A percentile compares a stretch with the other conserved stretches of the same genome.
These are phyloP conservation scores for Tetheella fluctuosa DNA, from an alignment of 2,888 invertebrate species.

Conservation along the genomic window DNA sequence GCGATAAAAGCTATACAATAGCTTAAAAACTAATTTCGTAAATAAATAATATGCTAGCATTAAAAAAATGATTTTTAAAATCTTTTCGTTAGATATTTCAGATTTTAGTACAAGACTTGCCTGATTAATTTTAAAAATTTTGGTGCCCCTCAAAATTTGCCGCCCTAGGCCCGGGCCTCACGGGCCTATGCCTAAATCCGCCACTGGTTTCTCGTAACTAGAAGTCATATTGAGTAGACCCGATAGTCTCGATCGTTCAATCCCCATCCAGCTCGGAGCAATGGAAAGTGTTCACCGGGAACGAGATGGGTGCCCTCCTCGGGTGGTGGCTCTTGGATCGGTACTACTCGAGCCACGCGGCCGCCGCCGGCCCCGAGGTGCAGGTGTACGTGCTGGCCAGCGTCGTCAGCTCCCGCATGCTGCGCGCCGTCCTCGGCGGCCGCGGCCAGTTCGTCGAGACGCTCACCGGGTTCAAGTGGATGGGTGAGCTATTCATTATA, in stretches of 20 bases:
- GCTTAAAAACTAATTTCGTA: too few relatives aligned
- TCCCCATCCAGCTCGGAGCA: constrained; percentile 45
- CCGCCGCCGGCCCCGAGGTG: constrained; percentile 46
- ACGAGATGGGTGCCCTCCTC: constrained; percentile 96
- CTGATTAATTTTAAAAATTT: too few relatives aligned
- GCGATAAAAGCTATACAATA: too few relatives aligned
- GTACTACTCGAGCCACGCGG: constrained; percentile 71
- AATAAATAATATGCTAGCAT: too few relatives aligned
- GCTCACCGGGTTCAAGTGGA: constrained; percentile 99
- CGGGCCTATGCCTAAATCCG: too few relatives aligned
- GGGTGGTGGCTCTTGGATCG: constrained; percentile 96
- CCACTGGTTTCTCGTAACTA: too few relatives aligned
- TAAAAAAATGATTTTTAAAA: too few relatives aligned
- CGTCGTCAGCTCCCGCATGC: constrained; percentile 98
- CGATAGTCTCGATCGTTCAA: constrained; percentile 11
- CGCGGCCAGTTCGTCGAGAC: constrained; percentile 94
- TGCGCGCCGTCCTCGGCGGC: constrained; percentile 90
- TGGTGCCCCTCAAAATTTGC: too few relatives aligned
- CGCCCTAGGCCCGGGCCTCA: too few relatives aligned
- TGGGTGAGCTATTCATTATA: constrained; percentile 85
- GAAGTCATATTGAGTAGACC: too few relatives aligned
- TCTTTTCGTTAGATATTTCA: too few relatives aligned
- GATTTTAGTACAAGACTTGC: too few relatives aligned
- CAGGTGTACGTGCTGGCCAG: constrained; percentile 92
- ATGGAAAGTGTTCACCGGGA: constrained; percentile 97